These are phyloP conservation scores for Kryptolebias marmoratus DNA, from an alignment of 2,113 vertebrate genomes.

Conservation along the genomic window DNA sequence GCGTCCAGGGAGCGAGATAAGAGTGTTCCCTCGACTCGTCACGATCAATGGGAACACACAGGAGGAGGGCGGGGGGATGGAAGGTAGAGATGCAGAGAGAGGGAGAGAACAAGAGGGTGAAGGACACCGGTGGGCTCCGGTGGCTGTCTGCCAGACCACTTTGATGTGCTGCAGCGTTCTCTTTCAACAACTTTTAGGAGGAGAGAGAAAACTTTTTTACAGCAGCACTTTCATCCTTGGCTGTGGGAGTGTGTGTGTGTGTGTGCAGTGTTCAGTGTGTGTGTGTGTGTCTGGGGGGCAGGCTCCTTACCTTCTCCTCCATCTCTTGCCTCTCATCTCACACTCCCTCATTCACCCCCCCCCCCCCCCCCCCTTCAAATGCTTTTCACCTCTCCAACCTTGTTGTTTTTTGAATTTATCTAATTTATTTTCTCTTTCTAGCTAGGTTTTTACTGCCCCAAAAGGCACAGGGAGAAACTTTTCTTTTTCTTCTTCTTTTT, in stretches of 20 bases:
- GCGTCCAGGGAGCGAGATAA: conserved; percentile 58
- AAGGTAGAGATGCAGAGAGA: conserved; percentile 7
- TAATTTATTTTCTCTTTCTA: conserved; percentile 8
- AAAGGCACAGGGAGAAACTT: conserved; percentile 4
- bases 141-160: conserved; percentile 76
- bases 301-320: too few relatives aligned
- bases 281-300: conserved; percentile 12
- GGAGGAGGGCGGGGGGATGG: neutral
- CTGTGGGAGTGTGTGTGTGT: conserved; percentile 39
- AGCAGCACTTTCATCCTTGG: conserved; percentile 70
- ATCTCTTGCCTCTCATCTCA: too few relatives aligned
- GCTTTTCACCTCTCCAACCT: conserved; percentile 43
- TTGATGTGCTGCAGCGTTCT: conserved; percentile 77
- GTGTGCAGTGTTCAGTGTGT: neutral
- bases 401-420: conserved; percentile 56
- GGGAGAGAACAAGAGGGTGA: conserved; percentile 56
- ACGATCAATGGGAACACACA: conserved; percentile 60
- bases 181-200: conserved; percentile 78
- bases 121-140: conserved; percentile 71
- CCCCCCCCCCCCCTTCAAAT: conserved; percentile 32
- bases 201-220: conserved; percentile 69
- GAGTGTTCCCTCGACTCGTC: conserved; percentile 58
- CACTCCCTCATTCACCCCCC: conserved; percentile 35
- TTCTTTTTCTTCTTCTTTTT: conserved; percentile 19
- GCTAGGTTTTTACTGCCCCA: conserved; percentile 16